phyloP scores from a whole-genome alignment of 2,797 vertebrate genomes.

The Sphenopsis melanotis region DNA sequence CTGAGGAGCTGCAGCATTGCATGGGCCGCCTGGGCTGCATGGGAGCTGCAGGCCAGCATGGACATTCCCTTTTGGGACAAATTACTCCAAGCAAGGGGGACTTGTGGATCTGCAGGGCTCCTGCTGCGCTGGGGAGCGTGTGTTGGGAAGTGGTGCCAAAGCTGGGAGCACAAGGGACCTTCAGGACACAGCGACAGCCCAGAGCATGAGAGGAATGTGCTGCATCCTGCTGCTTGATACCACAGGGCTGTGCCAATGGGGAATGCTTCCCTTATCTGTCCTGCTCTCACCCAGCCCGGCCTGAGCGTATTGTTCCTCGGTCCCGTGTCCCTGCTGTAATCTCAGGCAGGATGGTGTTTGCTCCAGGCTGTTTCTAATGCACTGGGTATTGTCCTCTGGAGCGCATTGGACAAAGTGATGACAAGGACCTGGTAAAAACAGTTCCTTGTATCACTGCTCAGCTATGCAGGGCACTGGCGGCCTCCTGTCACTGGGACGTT shows the following conservation, averaged over 20 bases:
- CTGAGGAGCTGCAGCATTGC: not conserved
- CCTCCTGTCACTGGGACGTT: conserved; percentile 51
- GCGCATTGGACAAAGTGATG: conserved; percentile 62
- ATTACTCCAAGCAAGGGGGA: not conserved
- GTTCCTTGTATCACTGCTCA: conserved; percentile 71
- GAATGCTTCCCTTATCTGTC: conserved; percentile 55
- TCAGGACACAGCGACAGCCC: not conserved
- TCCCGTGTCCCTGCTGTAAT: conserved; percentile 61
- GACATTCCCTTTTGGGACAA: not conserved
- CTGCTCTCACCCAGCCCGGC: not conserved
- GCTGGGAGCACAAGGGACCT: not conserved
- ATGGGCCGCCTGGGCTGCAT: not conserved
- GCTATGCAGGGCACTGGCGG: conserved; percentile 62
- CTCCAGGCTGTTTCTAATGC: conserved; percentile 48
- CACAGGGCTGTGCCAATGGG: not conserved
- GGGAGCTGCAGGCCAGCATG: not conserved
- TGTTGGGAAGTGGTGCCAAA: not conserved
- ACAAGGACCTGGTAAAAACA: conserved; percentile 74
- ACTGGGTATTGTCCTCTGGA: conserved; percentile 72
- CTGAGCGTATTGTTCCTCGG: not conserved
- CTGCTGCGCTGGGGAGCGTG: not conserved
- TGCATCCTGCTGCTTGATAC: conserved; percentile 30
- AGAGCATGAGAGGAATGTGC: conserved; percentile 2
- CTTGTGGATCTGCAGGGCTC: not conserved
- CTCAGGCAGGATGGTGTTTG: conserved; percentile 42